Base-by-base conservation (phyloP, 2,797 vertebrate species). In the Anomalospiza imberbis region DNA sequence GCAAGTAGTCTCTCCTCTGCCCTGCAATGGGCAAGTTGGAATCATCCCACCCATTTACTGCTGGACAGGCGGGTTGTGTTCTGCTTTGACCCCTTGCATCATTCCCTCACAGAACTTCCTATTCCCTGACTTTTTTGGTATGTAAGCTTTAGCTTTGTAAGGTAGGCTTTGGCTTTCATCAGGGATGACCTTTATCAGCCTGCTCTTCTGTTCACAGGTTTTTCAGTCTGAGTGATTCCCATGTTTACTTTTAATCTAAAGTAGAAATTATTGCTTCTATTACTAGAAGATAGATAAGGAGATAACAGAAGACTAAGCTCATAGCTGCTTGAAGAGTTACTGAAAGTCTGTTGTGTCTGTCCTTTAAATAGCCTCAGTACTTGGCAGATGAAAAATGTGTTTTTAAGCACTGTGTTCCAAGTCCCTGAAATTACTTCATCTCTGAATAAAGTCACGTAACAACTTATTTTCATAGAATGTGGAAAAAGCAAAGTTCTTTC, bases 401-500 rank as follows among this genome's bases (percentile, higher is more conserved):
- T 93, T 95, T 95, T 88, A 88, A 91, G 91, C 63, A 40, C 55
- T 32, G n/a, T 88, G 51, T 95, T 85, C 87, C 66, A 83, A 86
- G 68, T 71, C 31, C 31, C 65, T 89, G 61, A 74, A 91, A 54
- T 89, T 6, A 86, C 58, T 58, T 92, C 3, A 87, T 85, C 51
- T 88, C 84, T 65, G 65, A 85, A 71, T 11, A 83, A 48, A 62
- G 28, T 65, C 7, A 28, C 36, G 15, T 81, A 48, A 63, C 50
- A 65, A 32, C 18, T 78, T 84, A 18, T 68, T 40, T 71, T 92
- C 20, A 20, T 22, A 87, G 55, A 51, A 44, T 16, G 10, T n/a
- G 3, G 15, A 24, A 40, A 51, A 40, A 7, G 4, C 34, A 24
- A 47, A 67, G 31, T 81, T 90, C 40, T 38, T 84, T 88, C 14